Conservation (phyloP, 2,888 invertebrate species). For the Drosophila fulvimacula region DNA sequence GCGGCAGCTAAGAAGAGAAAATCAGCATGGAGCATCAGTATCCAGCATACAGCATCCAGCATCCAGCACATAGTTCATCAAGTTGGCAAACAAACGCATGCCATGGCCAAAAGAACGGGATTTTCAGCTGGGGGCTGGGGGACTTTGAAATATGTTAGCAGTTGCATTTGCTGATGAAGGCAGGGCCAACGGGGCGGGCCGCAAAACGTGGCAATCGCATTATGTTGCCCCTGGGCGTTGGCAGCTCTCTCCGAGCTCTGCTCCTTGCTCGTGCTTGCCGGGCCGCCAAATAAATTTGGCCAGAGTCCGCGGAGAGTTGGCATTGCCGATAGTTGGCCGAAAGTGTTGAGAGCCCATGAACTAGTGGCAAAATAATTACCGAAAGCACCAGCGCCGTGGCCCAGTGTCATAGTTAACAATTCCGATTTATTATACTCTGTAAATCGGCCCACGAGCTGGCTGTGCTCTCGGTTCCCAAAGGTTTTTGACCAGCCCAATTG, state of each 20-base stretch:
- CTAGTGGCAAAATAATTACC: conserved; percentile 74
- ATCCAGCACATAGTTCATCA: conserved; percentile 65
- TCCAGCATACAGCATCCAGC: too few relatives aligned
- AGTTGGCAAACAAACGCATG: conserved; percentile 72
- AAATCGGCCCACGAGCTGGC: neutral
- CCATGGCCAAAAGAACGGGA: conserved; percentile 31
- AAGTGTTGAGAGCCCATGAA: conserved; percentile 62
- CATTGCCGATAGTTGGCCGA: conserved; percentile 23
- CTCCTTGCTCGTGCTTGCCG: neutral
- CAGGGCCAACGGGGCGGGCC: neutral
- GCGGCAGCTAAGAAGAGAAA: conserved; percentile 36
- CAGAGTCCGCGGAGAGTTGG: conserved; percentile 1
- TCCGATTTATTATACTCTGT: conserved; percentile 28
- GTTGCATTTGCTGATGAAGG: conserved; percentile 52
- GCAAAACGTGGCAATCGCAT: conserved; percentile 52
- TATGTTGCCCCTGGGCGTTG: conserved; percentile 29
- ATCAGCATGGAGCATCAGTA: conserved; percentile 43
- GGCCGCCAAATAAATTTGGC: conserved; percentile 55
- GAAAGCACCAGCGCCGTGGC: conserved; percentile 44
- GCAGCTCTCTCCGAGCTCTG: conserved; percentile 15
- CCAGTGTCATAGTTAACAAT: conserved; percentile 23
- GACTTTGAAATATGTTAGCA: conserved; percentile 62
- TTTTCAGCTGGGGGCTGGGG: neutral
- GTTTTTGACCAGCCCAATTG: too few relatives aligned
- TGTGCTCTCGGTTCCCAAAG: neutral